Evolutionary conservation across 2,113 vertebrate species (phyloP).

Genomic region (Ploceus nigricollis): DNA sequence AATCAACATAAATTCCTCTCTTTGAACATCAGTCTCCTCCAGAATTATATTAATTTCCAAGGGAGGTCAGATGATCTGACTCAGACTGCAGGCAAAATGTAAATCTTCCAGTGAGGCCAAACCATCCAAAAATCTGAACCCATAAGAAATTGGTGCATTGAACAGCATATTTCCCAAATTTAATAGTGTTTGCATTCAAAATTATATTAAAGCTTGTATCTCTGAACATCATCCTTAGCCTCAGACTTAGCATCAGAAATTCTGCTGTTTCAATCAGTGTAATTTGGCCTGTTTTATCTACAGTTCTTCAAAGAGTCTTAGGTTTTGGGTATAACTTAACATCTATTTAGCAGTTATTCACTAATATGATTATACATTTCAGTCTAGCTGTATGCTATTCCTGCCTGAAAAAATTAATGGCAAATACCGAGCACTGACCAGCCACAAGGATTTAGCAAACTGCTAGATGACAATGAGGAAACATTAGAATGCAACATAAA

Average conservation of each 20-base stretch:
- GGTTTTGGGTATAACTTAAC: neutral
- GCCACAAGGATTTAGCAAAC: neutral
- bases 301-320: neutral
- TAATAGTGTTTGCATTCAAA: neutral
- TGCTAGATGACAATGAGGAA: neutral
- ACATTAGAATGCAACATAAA: neutral
- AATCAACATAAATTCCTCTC: neutral
- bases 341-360: neutral
- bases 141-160: neutral
- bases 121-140: fast-evolving
- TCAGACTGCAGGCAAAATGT: neutral
- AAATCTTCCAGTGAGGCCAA: neutral
- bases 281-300: neutral
- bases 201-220: neutral
- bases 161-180: neutral
- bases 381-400: neutral
- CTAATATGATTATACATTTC: neutral
- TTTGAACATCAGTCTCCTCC: neutral
- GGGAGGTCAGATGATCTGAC: neutral
- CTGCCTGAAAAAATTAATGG: neutral
- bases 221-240: neutral
- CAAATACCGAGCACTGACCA: neutral
- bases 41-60: neutral
- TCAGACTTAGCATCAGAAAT: neutral
- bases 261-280: neutral